Percentiles rank a stretch among this genome's conserved stretches.
Conservation (phyloP, 2,797 vertebrate species). For the Champsocephalus gunnari region DNA sequence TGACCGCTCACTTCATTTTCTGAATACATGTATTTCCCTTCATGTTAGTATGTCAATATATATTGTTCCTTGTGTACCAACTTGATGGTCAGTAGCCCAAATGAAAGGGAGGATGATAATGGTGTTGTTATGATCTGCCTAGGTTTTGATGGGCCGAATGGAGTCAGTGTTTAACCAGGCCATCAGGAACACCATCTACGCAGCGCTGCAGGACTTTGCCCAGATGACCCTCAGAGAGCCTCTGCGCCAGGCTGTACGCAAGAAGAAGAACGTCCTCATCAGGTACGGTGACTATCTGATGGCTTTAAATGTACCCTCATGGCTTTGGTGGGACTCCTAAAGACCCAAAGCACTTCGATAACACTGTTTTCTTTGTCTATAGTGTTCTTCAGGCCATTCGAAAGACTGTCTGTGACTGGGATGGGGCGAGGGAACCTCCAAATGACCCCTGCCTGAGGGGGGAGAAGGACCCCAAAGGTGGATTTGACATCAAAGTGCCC, state of each 20-base stretch:
- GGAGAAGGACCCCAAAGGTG: conserved; percentile 98
- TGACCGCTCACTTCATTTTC: neutral
- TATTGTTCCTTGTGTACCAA: neutral
- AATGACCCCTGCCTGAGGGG: conserved; percentile 98
- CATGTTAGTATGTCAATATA: neutral
- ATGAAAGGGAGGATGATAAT: neutral
- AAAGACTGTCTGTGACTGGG: conserved; percentile 99
- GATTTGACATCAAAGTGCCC: conserved; percentile 99
- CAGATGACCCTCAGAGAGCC: conserved; percentile 96
- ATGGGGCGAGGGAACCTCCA: conserved; percentile 94
- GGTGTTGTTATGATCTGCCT: conserved; percentile 1
- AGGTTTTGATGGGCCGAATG: conserved; percentile 98
- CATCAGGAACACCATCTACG: conserved; percentile 98
- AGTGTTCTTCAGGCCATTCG: conserved; percentile 99
- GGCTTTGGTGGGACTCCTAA: neutral
- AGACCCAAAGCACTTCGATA: neutral
- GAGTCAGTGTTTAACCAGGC: conserved; percentile 99
- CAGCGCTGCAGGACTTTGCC: conserved; percentile 97
- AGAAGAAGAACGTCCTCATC: conserved; percentile 99
- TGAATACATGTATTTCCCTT: neutral
- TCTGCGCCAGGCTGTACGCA: conserved; percentile 95
- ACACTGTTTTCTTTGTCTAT: neutral
- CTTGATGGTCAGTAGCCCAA: neutral
- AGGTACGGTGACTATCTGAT: conserved; percentile 55
- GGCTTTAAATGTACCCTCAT: neutral